These are phyloP conservation scores for Eurosta solidaginis DNA, from an alignment of 1,140 invertebrate species.

Conservation along the genomic window DNA sequence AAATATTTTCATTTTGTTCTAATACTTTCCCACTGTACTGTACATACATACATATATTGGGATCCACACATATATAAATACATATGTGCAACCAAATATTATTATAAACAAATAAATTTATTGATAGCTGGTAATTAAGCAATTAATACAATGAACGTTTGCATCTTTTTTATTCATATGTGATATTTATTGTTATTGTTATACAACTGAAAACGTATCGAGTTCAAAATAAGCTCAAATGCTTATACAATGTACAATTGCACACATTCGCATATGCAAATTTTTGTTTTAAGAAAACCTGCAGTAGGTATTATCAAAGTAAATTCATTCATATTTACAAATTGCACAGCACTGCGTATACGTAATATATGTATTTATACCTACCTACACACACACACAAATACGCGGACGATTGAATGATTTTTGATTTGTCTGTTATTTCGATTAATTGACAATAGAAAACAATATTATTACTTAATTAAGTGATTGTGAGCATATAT, in stretches of 20 bases:
- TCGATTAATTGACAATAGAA: not conserved
- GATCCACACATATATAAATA: too few species aligned
- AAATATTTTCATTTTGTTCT: too few species aligned
- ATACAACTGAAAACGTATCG: not conserved
- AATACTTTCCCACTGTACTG: too few species aligned
- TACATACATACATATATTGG: too few species aligned
- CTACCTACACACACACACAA: too few species aligned
- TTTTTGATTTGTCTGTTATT: not conserved
- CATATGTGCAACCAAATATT: not conserved
- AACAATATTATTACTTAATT: not conserved
- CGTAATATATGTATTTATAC: too few species aligned
- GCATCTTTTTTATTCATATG: not conserved
- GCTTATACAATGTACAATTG: not conserved
- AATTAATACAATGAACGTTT: not conserved
- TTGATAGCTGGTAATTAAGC: not conserved
- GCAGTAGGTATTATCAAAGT: too few species aligned
- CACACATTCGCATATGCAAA: not conserved
- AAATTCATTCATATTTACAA: conserved; percentile 8
- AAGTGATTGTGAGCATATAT: not conserved
- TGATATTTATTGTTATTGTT: not conserved
- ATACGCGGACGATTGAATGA: not conserved
- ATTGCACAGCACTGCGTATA: not conserved
- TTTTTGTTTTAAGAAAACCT: not conserved
- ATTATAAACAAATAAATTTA: not conserved
- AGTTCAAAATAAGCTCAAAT: not conserved